phyloP scores from a whole-genome alignment of 2,888 invertebrate species.

The Nezara viridula region DNA sequence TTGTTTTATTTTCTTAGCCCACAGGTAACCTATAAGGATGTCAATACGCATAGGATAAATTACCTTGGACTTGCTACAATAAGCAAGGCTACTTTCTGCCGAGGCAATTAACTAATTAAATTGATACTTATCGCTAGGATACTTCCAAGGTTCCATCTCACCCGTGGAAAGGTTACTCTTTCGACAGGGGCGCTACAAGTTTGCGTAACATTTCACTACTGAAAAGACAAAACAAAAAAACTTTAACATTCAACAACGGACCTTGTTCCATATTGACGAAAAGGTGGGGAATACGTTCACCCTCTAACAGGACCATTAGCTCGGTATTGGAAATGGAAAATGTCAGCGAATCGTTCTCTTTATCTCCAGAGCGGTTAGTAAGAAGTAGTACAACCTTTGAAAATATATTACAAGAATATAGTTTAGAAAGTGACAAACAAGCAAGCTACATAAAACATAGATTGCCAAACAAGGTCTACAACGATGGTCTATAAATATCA shows the following conservation, averaged over 20 bases:
- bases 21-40: no score
- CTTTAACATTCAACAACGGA: background rate
- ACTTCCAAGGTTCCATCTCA: background rate
- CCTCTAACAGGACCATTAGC: background rate
- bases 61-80: background rate
- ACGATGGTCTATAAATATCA: background rate
- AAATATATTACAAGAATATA: background rate
- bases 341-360: background rate
- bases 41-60: no score
- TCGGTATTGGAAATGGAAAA: background rate
- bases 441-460: background rate
- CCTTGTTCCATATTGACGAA: background rate
- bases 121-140: slow-evolving; percentile 5
- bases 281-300: background rate
- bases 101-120: slow-evolving; percentile 23
- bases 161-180: background rate
- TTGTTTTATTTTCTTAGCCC: no score
- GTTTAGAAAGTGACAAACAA: background rate
- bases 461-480: background rate
- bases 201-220: background rate
- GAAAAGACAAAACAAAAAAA: background rate
- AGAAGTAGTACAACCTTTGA: background rate
- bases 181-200: background rate
- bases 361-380: background rate
- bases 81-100: background rate